A percentile compares a stretch with the other conserved stretches of the same genome.
Evolutionary conservation across 2,888 invertebrate species (phyloP).

Genomic region (Drosophila nigricruria): DNA sequence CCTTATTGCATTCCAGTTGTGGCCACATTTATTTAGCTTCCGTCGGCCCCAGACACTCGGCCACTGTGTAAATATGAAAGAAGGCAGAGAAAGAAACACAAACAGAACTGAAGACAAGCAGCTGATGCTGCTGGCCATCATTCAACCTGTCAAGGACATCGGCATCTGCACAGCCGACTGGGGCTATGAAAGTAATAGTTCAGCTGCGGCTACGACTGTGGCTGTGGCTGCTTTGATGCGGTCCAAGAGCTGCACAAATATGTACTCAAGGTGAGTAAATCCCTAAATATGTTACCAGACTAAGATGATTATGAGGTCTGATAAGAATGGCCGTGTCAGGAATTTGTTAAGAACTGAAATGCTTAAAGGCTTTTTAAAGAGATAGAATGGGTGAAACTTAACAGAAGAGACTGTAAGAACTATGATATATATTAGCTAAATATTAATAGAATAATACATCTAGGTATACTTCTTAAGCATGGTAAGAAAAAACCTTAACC

Average conservation of each 20-base stretch:
- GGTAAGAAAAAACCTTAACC: too few relatives aligned
- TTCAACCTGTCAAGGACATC: constrained; percentile 36
- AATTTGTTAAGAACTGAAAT: not conserved
- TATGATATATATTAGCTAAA: too few relatives aligned
- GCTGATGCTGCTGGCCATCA: constrained; percentile 24
- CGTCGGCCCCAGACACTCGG: constrained; percentile 40
- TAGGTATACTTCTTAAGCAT: too few relatives aligned
- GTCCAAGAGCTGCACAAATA: constrained; percentile 14
- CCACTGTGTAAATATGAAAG: constrained; percentile 60
- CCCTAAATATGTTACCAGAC: constrained; percentile 7
- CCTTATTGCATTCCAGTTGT: constrained; percentile 43
- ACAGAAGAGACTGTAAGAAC: too few relatives aligned
- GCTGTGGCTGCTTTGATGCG: constrained; percentile 29
- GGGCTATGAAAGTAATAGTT: constrained; percentile 35
- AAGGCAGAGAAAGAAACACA: constrained; percentile 21
- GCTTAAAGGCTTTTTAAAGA: not conserved
- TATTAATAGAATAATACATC: too few relatives aligned
- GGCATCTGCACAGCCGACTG: constrained; percentile 13
- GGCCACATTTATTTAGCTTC: constrained; percentile 61
- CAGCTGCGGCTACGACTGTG: constrained; percentile 7
- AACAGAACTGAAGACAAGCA: constrained; percentile 24
- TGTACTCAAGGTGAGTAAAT: constrained; percentile 9
- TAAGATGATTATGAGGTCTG: constrained; percentile 6
- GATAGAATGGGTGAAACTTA: too few relatives aligned
- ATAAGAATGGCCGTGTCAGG: too few relatives aligned